Percentiles rank a stretch among this genome's conserved stretches.
These are phyloP conservation scores for Perca fluviatilis DNA, from an alignment of 2,113 vertebrate genomes.

Conservation along the genomic window DNA sequence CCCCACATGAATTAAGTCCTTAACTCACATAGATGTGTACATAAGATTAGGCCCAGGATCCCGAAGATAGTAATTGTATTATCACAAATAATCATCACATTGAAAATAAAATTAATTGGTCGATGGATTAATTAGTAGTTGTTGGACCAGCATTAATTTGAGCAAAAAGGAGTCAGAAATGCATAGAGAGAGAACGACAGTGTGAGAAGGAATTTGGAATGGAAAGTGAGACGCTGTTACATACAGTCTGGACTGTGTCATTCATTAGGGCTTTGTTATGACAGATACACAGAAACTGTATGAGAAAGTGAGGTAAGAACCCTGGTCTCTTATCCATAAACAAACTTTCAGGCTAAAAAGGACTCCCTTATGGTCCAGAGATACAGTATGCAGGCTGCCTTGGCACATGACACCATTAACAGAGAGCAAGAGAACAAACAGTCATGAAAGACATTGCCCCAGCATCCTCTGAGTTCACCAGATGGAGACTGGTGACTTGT, in stretches of 20 bases:
- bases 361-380: conserved; percentile 51
- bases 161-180: conserved; percentile 56
- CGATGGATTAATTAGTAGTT: conserved; percentile 47
- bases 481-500: conserved; percentile 31
- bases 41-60: conserved; percentile 45
- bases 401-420: conserved; percentile 47
- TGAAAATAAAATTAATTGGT: conserved; percentile 70
- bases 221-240: conserved; percentile 41
- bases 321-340: conserved; percentile 40
- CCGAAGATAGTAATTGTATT: conserved; percentile 50
- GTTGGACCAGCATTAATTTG: conserved; percentile 51
- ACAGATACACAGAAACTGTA: conserved; percentile 54
- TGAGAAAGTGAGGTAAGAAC: conserved; percentile 53
- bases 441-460: conserved; percentile 11
- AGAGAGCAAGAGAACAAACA: conserved; percentile 38
- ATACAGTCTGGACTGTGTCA: conserved; percentile 45
- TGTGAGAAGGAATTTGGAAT: conserved; percentile 28
- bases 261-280: conserved; percentile 28
- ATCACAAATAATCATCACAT: conserved; percentile 57
- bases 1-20: not conserved
- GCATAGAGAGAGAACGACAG: conserved; percentile 63
- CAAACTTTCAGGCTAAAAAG: conserved; percentile 33
- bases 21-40: conserved; percentile 35
- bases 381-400: conserved; percentile 44
- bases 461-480: conserved; percentile 33